Base-by-base conservation (phyloP, 2,888 invertebrate species). In the Rhopalosiphum nymphaeae region DNA sequence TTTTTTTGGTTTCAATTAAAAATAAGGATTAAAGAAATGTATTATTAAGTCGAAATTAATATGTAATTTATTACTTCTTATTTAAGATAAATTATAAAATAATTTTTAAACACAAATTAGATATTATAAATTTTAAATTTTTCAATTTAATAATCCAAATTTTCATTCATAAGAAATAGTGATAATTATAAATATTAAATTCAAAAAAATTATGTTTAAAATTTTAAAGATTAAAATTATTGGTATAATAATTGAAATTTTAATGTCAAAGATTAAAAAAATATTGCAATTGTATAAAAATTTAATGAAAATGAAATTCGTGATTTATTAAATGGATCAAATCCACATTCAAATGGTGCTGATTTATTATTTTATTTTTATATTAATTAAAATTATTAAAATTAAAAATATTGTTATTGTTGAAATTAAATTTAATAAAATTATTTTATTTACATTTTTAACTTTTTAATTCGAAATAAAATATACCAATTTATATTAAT, bases 311-410 rank as follows among this genome's bases (percentile, higher is more conserved):
- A 97, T 0, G 97, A 96, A n/a, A 96, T 67, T 3, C 97, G 97
- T 0, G 96, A 95, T 0, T 96, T 96, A 11, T 95, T 96, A 96
- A 96, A 96, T 7, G 96, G 96, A 86, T 97, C 97, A 96, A 97
- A 97, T 94, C 97, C 97, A 95, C 97, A 97, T 96, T 97, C 97
- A 96, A 97, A 97, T 0, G 97, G 97, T 0, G 97, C 96, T 0
- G 95, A 96, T 97, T 97, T 97, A 97, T 97, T 97, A 95, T 97
- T 96, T 95, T 89, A 96, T 96, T 97, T 97, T 97, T 97, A 84
- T 49, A 1, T 13, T 46, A n/a, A n/a, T n/a, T n/a, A n/a, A n/a
- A n/a, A n/a, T n/a, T 91, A 42, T 42, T 11, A 91, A 29, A 16
- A 49, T 49, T 49, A 49, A 49, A 11, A 46, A 29, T 36, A 91